phyloP scores from a whole-genome alignment of 2,888 invertebrate species.

The Pardosa pseudoannulata region DNA sequence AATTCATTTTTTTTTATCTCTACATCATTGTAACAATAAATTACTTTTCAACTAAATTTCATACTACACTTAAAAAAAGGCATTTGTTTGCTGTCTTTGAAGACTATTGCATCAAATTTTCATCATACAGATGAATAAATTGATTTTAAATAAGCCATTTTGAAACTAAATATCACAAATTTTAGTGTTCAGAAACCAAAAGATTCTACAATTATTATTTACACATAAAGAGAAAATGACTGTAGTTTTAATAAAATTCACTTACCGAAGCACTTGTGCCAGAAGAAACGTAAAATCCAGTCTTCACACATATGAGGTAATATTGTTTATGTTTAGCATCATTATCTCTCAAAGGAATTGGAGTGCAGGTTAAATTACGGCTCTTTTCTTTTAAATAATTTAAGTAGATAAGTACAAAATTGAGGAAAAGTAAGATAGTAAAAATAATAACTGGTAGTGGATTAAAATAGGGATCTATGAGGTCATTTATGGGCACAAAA shows the following conservation, averaged over 20 bases:
- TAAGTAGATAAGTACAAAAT: conserved; percentile 31
- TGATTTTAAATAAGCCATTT: no score
- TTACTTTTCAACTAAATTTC: no score
- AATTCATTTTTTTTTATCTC: no score
- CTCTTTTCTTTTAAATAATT: conserved; percentile 37
- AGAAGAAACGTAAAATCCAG: conserved; percentile 77
- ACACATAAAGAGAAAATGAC: no score
- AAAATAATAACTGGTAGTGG: conserved; percentile 74
- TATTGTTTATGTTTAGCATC: conserved; percentile 75
- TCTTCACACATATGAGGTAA: conserved; percentile 77
- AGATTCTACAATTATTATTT: no score
- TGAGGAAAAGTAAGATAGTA: conserved; percentile 74
- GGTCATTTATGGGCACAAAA: conserved; percentile 27
- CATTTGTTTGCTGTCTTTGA: no score
- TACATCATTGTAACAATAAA: no score
- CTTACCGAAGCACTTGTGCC: conserved; percentile 78
- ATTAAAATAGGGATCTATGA: conserved; percentile 56
- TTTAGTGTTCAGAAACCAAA: no score
- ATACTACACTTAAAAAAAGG: no score
- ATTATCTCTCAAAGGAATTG: conserved; percentile 43
- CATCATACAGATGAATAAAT: no score
- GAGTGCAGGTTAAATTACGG: not conserved
- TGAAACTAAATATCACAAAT: no score
- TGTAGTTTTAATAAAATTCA: not conserved
- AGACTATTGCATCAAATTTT: no score